Evolutionary conservation across 2,888 invertebrate species (phyloP), one percentile per base, ranked within the genome.

Genomic region (Agrypnus murinus): DNA sequence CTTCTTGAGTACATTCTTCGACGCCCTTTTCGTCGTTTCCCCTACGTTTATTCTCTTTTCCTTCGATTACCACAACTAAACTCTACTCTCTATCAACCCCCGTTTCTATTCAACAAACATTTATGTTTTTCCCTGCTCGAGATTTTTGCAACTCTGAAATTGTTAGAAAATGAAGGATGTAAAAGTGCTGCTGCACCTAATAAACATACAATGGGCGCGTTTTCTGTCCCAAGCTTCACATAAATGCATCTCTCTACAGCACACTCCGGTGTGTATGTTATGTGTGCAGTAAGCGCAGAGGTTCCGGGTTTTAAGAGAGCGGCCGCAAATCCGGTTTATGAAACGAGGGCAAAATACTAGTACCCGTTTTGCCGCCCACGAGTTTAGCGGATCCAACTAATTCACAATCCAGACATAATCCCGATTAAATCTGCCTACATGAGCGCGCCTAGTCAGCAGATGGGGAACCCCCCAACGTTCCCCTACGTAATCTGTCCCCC

Each of bases 181-280:
- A n/a, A n/a, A n/a, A n/a, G n/a, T n/a, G n/a, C 66, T 69, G 65
- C 65, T 69, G 66, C 59, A 72, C 72, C 75, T 77, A 77, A 77
- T 77, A 77, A 75, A 72, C 77, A 77, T 75, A 77, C 77, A 77
- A 77, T 77, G 75, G 75, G 25, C 25, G 25, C 63, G 66, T 25
- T n/a, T 74, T 72, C 74, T 67, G 66, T 71, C 53, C 62, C 55
- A 65, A 45, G 65, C 62, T 65, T n/a, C 65, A 72, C 73, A 72
- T 71, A 75, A 76, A 74, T 74, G 73, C 72, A 69, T 76, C 65
- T 25, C 5, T 25, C 25, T 25, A 25, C 25, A 3, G n/a, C n/a
- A n/a, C n/a, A 2, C 25, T 67, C 43, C 10, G n/a, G n/a, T n/a
- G n/a, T n/a, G n/a, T n/a, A n/a, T n/a, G n/a, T n/a, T n/a, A n/a